These are phyloP conservation scores for Sisyra nigra DNA, from an alignment of 2,888 invertebrate species.

Conservation along the genomic window DNA sequence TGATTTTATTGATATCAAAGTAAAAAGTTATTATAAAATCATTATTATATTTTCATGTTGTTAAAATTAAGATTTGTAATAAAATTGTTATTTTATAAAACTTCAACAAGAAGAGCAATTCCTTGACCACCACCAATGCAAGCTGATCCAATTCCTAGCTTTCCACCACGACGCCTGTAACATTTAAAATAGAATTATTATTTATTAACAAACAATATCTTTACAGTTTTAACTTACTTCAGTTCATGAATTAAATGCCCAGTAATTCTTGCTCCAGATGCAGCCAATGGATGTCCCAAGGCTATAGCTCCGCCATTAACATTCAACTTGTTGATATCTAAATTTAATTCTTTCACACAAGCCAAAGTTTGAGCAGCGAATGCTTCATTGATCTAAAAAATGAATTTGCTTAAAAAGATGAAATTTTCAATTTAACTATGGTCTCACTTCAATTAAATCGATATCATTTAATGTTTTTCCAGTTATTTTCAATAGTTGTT, in stretches of 20 bases:
- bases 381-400: constrained; percentile 85
- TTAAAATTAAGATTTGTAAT: too few species aligned
- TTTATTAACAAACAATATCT: constrained; percentile 1
- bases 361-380: constrained; percentile 91
- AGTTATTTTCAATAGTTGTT: constrained; percentile 62
- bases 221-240: constrained; percentile 36
- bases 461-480: constrained; percentile 71
- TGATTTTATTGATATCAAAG: too few species aligned
- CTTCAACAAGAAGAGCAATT: constrained; percentile 82
- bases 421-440: constrained; percentile 8
- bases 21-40: too few species aligned
- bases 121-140: constrained; percentile 99
- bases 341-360: constrained; percentile 73
- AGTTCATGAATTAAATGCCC: constrained; percentile 84
- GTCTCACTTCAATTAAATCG: constrained; percentile 74
- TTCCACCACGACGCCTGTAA: constrained; percentile 63
- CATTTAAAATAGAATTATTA: constrained; percentile 11
- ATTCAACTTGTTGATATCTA: constrained; percentile 80
- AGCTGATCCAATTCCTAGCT: constrained; percentile 84
- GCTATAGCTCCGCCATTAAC: constrained; percentile 95
- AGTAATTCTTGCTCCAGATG: constrained; percentile 85
- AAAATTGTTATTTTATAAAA: constrained; percentile 35
- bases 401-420: neutral
- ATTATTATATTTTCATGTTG: too few species aligned
- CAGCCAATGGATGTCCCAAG: constrained; percentile 92